Evolutionary conservation across 2,797 vertebrate genomes (phyloP).

Genomic region (Cossypha dichroa): DNA sequence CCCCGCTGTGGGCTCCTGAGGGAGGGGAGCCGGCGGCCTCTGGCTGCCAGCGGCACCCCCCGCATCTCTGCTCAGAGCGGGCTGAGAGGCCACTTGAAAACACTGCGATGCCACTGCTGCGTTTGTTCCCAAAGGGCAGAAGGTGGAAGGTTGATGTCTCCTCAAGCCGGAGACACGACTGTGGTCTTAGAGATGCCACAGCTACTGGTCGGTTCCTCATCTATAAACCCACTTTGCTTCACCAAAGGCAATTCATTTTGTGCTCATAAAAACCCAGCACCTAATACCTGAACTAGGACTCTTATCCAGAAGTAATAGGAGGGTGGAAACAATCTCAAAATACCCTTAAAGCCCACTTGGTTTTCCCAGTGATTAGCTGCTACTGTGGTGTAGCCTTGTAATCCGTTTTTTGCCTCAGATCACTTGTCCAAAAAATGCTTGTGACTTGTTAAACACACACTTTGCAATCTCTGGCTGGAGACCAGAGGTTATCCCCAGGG

Average conservation of each 20-base stretch:
- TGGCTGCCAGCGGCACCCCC: fast-evolving
- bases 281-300: neutral
- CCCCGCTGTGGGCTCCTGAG: neutral
- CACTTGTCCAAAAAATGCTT: neutral
- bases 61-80: too few relatives aligned
- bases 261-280: neutral
- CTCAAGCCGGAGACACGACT: neutral
- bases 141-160: neutral
- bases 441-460: neutral
- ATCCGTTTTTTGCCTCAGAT: neutral
- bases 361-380: neutral
- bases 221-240: neutral
- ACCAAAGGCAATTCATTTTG: neutral
- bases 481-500: neutral
- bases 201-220: neutral
- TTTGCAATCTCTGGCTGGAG: neutral
- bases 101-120: neutral
- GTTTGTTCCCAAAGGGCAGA: neutral
- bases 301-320: neutral
- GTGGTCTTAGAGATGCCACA: neutral
- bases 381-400: neutral
- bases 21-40: fast-evolving
- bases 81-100: neutral
- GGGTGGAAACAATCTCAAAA: neutral
- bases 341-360: neutral